Conservation (phyloP, 2,113 vertebrate genomes). For the Phycodurus eques region DNA sequence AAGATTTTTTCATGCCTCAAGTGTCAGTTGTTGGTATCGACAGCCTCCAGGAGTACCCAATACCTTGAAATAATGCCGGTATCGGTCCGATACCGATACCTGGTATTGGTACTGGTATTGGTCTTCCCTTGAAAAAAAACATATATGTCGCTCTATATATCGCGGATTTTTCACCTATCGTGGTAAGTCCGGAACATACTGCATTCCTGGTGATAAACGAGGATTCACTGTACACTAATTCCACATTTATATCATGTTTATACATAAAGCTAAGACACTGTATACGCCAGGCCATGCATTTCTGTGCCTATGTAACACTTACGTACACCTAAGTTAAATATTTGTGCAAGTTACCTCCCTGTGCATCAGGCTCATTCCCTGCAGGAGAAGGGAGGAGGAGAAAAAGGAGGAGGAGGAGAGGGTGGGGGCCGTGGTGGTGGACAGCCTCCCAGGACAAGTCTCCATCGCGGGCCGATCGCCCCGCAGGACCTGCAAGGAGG, state of each 20-base stretch:
- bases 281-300: conserved; percentile 1
- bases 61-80: too few relatives aligned
- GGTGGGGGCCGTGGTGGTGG: conserved; percentile 33
- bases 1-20: too few relatives aligned
- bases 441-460: conserved; percentile 41
- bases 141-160: too few relatives aligned
- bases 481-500: conserved; percentile 35
- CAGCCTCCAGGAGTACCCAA: too few relatives aligned
- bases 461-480: conserved; percentile 27
- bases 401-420: conserved; percentile 1
- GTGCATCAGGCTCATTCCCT: conserved; percentile 21
- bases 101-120: too few relatives aligned
- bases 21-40: too few relatives aligned
- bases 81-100: too few relatives aligned
- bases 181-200: too few relatives aligned
- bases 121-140: too few relatives aligned
- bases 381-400: neutral
- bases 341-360: conserved; percentile 54
- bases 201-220: too few relatives aligned
- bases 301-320: conserved; percentile 17
- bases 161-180: too few relatives aligned
- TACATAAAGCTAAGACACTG: neutral
- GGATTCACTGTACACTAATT: neutral
- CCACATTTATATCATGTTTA: conserved; percentile 31
- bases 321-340: conserved; percentile 32